Evolutionary conservation across 2,888 invertebrate species (phyloP).

Genomic region (Ellobium chinense): DNA sequence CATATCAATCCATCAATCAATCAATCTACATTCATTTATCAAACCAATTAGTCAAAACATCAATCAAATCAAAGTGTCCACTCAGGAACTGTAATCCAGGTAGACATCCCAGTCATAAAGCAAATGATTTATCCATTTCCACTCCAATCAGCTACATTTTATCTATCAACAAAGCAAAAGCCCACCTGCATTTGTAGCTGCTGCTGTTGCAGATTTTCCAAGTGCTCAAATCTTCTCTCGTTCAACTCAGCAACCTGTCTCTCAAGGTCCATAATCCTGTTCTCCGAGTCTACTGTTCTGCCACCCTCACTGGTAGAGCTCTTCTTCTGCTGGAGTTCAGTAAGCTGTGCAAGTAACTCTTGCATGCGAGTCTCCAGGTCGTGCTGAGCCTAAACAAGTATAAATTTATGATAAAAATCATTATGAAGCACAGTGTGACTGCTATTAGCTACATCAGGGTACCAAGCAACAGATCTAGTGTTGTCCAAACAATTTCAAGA

Average conservation of each 20-base stretch:
- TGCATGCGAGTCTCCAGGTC: slow-evolving; percentile 71
- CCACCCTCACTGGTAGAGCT: neutral
- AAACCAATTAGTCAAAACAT: too few relatives aligned
- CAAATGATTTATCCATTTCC: neutral
- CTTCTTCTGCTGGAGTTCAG: slow-evolving; percentile 34
- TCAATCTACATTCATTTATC: too few relatives aligned
- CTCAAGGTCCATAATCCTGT: slow-evolving; percentile 61
- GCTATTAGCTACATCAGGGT: too few relatives aligned
- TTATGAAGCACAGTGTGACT: too few relatives aligned
- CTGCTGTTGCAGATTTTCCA: slow-evolving; percentile 72
- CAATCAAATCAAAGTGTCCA: too few relatives aligned
- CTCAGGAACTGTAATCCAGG: too few relatives aligned
- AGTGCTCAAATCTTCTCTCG: slow-evolving; percentile 69
- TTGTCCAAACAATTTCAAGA: too few relatives aligned
- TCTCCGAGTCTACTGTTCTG: slow-evolving; percentile 1
- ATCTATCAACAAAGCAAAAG: neutral
- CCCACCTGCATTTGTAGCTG: slow-evolving; percentile 72
- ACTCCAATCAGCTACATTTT: neutral
- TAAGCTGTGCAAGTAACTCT: slow-evolving; percentile 63
- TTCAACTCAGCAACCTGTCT: slow-evolving; percentile 67
- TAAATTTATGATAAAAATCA: too few relatives aligned
- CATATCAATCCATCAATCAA: too few relatives aligned
- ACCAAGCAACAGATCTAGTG: too few relatives aligned
- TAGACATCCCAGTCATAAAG: too few relatives aligned
- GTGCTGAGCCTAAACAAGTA: slow-evolving; percentile 65